phyloP scores from a whole-genome alignment of 2,797 vertebrate species.

The Orientallactaga sibirica region DNA sequence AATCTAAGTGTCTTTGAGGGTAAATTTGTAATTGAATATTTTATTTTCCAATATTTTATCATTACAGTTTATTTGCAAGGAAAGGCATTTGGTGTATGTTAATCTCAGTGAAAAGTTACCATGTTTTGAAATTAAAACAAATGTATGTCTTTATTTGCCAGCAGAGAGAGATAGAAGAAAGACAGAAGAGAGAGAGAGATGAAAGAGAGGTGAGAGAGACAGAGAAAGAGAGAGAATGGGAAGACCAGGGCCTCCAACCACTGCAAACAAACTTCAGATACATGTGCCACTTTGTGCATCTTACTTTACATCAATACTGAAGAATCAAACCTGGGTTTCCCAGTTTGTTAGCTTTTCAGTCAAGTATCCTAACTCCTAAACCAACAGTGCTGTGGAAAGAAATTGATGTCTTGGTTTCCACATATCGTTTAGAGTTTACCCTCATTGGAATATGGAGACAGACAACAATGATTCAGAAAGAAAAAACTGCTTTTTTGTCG shows the following conservation, averaged over 20 bases:
- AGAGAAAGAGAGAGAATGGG: no score
- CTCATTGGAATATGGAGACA: slow-evolving; percentile 20
- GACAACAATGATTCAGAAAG: neutral
- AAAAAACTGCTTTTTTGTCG: slow-evolving; percentile 33
- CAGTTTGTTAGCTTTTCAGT: no score
- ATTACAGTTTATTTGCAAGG: slow-evolving; percentile 14
- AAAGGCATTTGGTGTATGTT: neutral
- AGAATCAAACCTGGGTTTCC: no score
- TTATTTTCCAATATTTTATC: slow-evolving; percentile 22
- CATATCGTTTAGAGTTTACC: neutral
- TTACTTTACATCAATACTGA: no score
- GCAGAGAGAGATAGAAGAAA: no score
- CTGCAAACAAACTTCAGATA: no score
- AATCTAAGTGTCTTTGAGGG: slow-evolving; percentile 2
- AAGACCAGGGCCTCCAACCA: no score
- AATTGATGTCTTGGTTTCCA: slow-evolving; percentile 12
- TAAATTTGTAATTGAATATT: slow-evolving; percentile 18
- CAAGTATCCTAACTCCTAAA: no score
- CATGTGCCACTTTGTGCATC: no score
- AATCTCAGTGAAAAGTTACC: slow-evolving; percentile 21
- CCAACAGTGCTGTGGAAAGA: slow-evolving; percentile 5
- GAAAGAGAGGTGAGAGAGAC: no score
- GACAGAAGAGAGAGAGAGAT: no score
- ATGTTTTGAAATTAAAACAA: slow-evolving; percentile 1
- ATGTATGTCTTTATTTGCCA: neutral